Conservation (phyloP, 2,888 invertebrate genomes). For the Tanypteryx hageni region DNA sequence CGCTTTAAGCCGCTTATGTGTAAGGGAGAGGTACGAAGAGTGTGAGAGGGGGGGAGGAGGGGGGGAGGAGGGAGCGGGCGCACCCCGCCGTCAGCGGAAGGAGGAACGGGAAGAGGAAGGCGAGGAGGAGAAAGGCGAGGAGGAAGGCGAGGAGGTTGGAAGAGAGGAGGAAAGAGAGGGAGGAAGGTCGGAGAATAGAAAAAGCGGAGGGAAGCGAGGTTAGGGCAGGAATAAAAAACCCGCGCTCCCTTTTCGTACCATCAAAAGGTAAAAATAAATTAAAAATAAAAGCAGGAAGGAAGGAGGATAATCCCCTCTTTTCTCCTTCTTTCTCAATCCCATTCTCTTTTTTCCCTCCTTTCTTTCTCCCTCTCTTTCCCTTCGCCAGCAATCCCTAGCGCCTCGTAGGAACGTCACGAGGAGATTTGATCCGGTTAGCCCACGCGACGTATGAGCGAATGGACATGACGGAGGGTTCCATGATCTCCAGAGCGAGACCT, state of each 20-base stretch:
- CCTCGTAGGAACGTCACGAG: slow-evolving; percentile 1
- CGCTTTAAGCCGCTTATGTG: not conserved
- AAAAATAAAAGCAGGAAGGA: not conserved
- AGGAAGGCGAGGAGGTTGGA: not conserved
- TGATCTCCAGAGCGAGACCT: not conserved
- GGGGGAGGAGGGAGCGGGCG: not conserved
- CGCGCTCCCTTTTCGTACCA: not conserved
- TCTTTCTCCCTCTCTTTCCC: not conserved
- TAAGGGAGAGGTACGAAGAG: not conserved
- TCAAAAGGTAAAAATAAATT: not conserved
- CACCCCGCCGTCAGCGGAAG: not conserved
- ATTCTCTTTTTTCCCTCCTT: not conserved
- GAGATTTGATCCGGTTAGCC: not conserved
- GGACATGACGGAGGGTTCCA: not conserved
- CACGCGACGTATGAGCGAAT: not conserved
- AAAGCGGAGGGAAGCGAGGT: not conserved
- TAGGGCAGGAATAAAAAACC: not conserved
- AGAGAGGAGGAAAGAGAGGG: not conserved
- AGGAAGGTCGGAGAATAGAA: not conserved
- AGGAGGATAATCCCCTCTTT: not conserved
- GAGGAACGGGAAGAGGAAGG: not conserved
- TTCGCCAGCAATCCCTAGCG: not conserved
- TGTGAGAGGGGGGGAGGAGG: not conserved
- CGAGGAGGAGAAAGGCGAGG: not conserved
- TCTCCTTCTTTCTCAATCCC: not conserved